Evolutionary conservation across 2,888 invertebrate species (phyloP).

Genomic region (Miltochrista miniata): DNA sequence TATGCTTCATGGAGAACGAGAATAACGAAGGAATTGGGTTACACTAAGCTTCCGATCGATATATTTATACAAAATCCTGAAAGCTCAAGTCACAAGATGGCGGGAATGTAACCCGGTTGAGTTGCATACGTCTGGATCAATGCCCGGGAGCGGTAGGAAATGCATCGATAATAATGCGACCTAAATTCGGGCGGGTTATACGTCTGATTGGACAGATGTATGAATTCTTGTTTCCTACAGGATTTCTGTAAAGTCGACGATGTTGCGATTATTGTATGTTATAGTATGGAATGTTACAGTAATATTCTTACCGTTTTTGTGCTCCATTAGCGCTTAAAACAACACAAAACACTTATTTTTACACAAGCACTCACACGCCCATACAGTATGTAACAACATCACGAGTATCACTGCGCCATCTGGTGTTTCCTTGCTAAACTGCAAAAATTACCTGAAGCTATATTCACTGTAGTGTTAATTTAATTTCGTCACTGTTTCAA

Average conservation of each 20-base stretch:
- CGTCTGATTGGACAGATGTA: conserved; percentile 77
- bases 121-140: conserved; percentile 51
- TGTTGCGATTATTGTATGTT: conserved; percentile 41
- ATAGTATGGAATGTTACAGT: conserved; percentile 42
- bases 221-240: conserved; percentile 65
- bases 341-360: conserved; percentile 79
- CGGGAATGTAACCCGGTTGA: conserved; percentile 70
- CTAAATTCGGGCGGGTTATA: conserved; percentile 73
- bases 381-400: conserved; percentile 79
- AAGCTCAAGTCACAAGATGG: conserved; percentile 80
- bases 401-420: conserved; percentile 80
- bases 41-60: conserved; percentile 75
- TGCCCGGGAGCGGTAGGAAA: conserved; percentile 45
- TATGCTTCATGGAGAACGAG: conserved; percentile 40
- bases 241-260: conserved; percentile 60
- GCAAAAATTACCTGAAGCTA: conserved; percentile 59
- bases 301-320: conserved; percentile 70
- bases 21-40: conserved; percentile 64
- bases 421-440: conserved; percentile 57
- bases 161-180: conserved; percentile 54
- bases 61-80: conserved; percentile 77
- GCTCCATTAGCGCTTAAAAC: conserved; percentile 68
- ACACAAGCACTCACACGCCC: conserved; percentile 83
- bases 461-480: conserved; percentile 60
- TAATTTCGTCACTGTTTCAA: conserved; percentile 52